Base-by-base conservation (phyloP, 2,888 invertebrate species). In the Cyclophora punctaria region DNA sequence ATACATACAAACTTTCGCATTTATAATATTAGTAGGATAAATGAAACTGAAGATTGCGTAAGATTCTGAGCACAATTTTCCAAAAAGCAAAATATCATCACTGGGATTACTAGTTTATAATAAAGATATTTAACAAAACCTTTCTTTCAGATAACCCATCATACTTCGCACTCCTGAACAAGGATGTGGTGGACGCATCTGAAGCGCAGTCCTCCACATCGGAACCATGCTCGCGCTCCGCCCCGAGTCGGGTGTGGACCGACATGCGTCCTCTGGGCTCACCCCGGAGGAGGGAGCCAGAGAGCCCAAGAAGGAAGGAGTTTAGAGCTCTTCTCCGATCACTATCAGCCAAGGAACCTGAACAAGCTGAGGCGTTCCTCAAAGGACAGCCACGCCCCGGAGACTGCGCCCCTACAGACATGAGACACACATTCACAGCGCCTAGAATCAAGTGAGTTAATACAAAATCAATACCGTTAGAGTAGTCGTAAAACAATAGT, bases 81-180 rank as follows among this genome's bases (percentile, higher is more conserved):
- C 1, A 20, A 20, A 20, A 20, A 20, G 20, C 20, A 20, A 20
- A 20, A 20, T 20, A 20, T 37, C 37, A 37, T 37, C 37, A 37
- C 37, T 37, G 37, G 2, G 20, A 20, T 37, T 2, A 37, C 5
- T 5, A 37, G 2, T 37, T 49, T 47, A 47, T 56, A 52, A 5
- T 45, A 43, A 1, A 5, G 42, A 5, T 43, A 7, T 7, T 43
- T 33, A 44, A 3, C 52, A 44, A 48, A 3, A 42, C 48, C 57
- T 65, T 73, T 85, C 76, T 88, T 90, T 63, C 90, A 94, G 94
- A 94, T 84, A 94, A 94, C 80, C 94, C 94, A 45, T 94, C 94
- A 57, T 94, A 94, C 77, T 94, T 94, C 78, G 91, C 93, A 67
- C 80, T 93, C 66, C 89, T 90, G 60, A 88, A 90, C 69, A 89